Evolutionary conservation across 2,797 vertebrate species (phyloP), one percentile per base, ranked within the genome.

Genomic region (Aphelocoma californica): DNA sequence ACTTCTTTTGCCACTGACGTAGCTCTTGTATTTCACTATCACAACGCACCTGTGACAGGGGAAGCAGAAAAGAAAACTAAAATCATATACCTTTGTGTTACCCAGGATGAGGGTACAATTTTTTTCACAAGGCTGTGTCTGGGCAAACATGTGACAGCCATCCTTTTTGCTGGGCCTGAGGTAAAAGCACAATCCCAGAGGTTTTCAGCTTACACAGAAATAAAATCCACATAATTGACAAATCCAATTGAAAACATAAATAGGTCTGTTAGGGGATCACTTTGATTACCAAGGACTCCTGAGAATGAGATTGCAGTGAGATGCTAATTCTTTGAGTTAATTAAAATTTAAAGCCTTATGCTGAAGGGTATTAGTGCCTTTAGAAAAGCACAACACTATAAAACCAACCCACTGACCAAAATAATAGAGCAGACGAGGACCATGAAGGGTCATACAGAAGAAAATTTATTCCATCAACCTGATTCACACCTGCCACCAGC

Each of bases 1-100:
- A 94, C 80, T 98, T 97, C 95, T 97, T 98, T 96, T 99, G 99
- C 99, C 99, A 99, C 97, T 97, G 98, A 36, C 99, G 98, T 60
- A 99, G 95, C 96, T 99, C 98, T 96, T 99, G 99, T 67, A 99
- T 98, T 87, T 99, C 98, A 58, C 97, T 97, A 3, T 96, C 93
- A 45, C 97, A 98, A 91, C 99, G 98, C 88, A 98, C 97, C 99
- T 99, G 85, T 38, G 75, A 85, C 71, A 96, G 25, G 14, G 29
- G 61, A 86, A 73, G 24, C 32, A 89, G 62, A 77, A 80, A 81
- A 71, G 20, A 26, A 34, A 56, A 62, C 19, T 31, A 12, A 32
- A 72, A 91, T 90, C 20, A 21, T 7, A 5, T 5, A 57, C 0
- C 1, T 38, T 36, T 28, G 3, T 50, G 29, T 28, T 34, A 64